These are phyloP conservation scores for Cheilosia urbana DNA, from an alignment of 2,888 invertebrate genomes.

Conservation along the genomic window DNA sequence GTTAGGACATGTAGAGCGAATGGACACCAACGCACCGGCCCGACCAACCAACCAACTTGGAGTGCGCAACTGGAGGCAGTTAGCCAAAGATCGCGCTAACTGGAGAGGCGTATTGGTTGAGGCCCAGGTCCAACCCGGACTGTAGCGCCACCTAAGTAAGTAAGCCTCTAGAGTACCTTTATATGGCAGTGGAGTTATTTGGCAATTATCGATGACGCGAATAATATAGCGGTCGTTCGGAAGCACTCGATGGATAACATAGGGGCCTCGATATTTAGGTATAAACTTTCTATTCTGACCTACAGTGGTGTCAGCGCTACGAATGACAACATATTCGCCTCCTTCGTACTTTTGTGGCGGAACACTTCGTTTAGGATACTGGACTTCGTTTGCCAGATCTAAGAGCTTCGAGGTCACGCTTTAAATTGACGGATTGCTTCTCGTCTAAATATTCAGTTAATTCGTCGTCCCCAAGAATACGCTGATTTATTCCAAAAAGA, in stretches of 20 bases:
- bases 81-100: too few relatives aligned
- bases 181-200: constrained; percentile 39
- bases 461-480: constrained; percentile 21
- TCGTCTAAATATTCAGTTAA: constrained; percentile 32
- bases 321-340: constrained; percentile 27
- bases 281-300: constrained; percentile 27
- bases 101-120: too few relatives aligned
- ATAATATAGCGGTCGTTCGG: constrained; percentile 43
- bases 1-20: too few relatives aligned
- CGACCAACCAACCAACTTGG: too few relatives aligned
- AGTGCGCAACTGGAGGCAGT: too few relatives aligned
- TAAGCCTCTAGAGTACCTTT: constrained; percentile 19
- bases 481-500: constrained; percentile 21
- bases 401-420: neutral
- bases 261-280: constrained; percentile 38
- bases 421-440: neutral
- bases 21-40: too few relatives aligned
- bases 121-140: too few relatives aligned
- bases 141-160: too few relatives aligned
- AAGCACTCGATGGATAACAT: constrained; percentile 35
- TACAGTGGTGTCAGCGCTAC: constrained; percentile 21
- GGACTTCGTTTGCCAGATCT: constrained; percentile 1
- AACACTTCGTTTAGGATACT: constrained; percentile 27
- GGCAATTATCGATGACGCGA: constrained; percentile 38
- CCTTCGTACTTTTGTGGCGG: constrained; percentile 12